Base-by-base conservation (phyloP, 2,113 vertebrate genomes). In the Tiliqua scincoides region DNA sequence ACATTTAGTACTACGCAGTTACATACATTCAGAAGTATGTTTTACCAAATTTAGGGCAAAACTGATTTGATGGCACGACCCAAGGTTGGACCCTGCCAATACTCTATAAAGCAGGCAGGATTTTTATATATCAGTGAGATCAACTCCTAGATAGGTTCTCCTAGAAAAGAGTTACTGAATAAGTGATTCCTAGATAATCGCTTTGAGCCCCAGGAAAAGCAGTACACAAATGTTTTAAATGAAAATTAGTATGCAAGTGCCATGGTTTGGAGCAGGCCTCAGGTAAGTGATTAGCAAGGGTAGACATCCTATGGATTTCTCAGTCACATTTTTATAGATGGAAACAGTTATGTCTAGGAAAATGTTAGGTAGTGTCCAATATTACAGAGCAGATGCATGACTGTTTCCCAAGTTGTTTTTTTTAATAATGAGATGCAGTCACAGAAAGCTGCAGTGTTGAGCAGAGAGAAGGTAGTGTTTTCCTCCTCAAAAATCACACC, bases 291-390 rank as follows among this genome's bases (percentile, higher is more conserved):
- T 40, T 65, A 76, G 40, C 30, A 21, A 68, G 43, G 32, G 32
- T 15, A 68, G 63, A 85, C 68, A 35, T 57, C 74, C 78, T 77
- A 48, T 77, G 52, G 63, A 32, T 77, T 84, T 12, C 57, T 77
- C 62, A 77, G 32, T 57, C 30, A 52, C 1, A 27, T 48, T 78
- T 62, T 78, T 77, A 76, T 54, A 35, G 76, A 84, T 54, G 74
- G n/a, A 74, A 84, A 84, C 68, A 84, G 75, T 75, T 63, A 76
- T 76, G 61, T 76, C 72, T 37, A 67, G 83, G 25, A 43, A 78
- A 78, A 59, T 59, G 30, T 37, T 57, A 21, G 6, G 37, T 62
- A 83, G 37, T 61, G 71, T 35, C 82, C 74, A 84, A 74, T 74
- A 37, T 74, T 84, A 23, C 61, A 74, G 17, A n/a, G 11, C 17